A percentile compares a stretch with the other conserved stretches of the same genome.
Conservation (phyloP, 2,113 vertebrate species). For the Aphelocoma coerulescens region DNA sequence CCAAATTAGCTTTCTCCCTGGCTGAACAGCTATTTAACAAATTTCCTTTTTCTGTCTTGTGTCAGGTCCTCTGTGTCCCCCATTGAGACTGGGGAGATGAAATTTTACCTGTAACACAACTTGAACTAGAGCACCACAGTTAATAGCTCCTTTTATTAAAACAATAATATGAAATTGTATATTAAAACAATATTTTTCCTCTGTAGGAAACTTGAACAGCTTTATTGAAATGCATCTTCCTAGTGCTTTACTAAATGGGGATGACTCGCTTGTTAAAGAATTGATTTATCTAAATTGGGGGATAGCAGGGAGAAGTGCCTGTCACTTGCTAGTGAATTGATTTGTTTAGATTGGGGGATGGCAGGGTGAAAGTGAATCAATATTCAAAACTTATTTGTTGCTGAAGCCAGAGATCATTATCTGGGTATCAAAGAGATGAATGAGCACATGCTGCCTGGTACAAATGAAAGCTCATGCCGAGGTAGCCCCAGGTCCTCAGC, state of each 20-base stretch:
- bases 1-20: neutral
- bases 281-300: neutral
- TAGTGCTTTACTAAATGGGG: neutral
- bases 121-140: neutral
- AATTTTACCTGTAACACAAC: neutral
- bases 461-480: neutral
- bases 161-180: neutral
- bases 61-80: neutral
- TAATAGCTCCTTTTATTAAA: neutral
- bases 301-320: neutral
- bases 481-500: neutral
- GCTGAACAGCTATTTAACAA: neutral
- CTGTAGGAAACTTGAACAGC: neutral
- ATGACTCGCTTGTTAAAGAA: neutral
- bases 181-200: neutral
- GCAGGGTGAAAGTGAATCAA: neutral
- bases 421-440: neutral
- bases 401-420: neutral
- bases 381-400: neutral
- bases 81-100: accelerated
- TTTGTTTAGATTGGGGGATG: neutral
- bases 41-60: neutral
- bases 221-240: neutral
- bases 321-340: neutral
- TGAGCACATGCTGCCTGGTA: neutral